Evolutionary conservation across 2,888 invertebrate species (phyloP).

Genomic region (Ornithoptera priamus): DNA sequence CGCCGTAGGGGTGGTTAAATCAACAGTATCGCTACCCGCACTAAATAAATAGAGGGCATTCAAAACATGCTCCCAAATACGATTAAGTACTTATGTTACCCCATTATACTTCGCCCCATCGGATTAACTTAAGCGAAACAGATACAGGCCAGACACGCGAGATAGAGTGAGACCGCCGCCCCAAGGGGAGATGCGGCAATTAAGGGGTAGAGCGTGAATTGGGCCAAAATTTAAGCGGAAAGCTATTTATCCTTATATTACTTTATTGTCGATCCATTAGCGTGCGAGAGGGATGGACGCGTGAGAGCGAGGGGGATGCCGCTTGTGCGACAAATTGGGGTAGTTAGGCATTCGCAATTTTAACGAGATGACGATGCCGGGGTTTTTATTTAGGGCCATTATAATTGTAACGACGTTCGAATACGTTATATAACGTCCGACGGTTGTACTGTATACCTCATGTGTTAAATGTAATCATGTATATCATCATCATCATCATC

Average conservation of each 20-base stretch:
- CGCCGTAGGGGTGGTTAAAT: slow-evolving; percentile 55
- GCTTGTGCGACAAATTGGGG: slow-evolving; percentile 56
- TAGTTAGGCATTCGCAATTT: slow-evolving; percentile 54
- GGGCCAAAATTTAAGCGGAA: slow-evolving; percentile 77
- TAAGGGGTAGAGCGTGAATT: slow-evolving; percentile 73
- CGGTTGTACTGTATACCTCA: not conserved
- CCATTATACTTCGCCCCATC: slow-evolving; percentile 66
- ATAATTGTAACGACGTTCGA: slow-evolving; percentile 1
- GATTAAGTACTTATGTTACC: slow-evolving; percentile 78
- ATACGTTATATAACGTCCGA: slow-evolving; percentile 6
- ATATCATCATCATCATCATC: too few species aligned
- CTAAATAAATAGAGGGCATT: slow-evolving; percentile 74
- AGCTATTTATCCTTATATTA: slow-evolving; percentile 77
- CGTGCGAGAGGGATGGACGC: slow-evolving; percentile 54
- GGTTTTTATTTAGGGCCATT: slow-evolving; percentile 9
- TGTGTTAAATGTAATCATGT: too few species aligned
- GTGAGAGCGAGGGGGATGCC: slow-evolving; percentile 38
- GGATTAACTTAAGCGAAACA: slow-evolving; percentile 55
- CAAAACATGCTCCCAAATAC: slow-evolving; percentile 68
- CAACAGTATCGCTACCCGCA: slow-evolving; percentile 52
- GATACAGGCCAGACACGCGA: slow-evolving; percentile 31
- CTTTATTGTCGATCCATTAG: slow-evolving; percentile 78
- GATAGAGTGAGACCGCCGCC: slow-evolving; percentile 47
- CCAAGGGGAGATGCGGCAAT: slow-evolving; percentile 71
- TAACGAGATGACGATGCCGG: slow-evolving; percentile 39